Conservation (phyloP, 2,113 vertebrate genomes). For the Electrona antarctica region DNA sequence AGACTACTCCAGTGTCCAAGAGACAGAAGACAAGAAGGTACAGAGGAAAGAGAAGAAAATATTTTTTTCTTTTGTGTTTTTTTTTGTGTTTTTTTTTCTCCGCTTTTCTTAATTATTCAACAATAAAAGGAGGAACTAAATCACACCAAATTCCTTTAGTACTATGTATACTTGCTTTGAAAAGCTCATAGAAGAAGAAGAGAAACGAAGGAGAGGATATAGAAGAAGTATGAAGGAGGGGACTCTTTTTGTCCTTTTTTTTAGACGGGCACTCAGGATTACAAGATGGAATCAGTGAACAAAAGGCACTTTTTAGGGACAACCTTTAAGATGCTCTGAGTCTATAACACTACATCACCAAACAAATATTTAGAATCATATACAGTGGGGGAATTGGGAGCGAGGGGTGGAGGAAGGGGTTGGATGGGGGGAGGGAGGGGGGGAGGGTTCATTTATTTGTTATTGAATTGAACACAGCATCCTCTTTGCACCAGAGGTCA, state of each 20-base stretch:
- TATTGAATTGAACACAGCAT: conserved; percentile 39
- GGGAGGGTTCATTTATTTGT: conserved; percentile 37
- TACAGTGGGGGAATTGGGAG: conserved; percentile 68
- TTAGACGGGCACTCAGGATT: conserved; percentile 80
- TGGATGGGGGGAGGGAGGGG: conserved; percentile 27
- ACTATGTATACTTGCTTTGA: conserved; percentile 87
- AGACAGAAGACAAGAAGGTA: conserved; percentile 76
- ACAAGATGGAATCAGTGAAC: conserved; percentile 84
- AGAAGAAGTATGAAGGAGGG: conserved; percentile 77
- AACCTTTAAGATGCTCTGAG: conserved; percentile 85
- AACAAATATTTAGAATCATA: conserved; percentile 84
- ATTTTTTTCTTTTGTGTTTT: conserved; percentile 52
- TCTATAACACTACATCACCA: conserved; percentile 84
- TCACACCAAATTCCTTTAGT: conserved; percentile 88
- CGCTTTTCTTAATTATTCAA: conserved; percentile 79
- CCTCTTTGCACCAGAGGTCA: conserved; percentile 11
- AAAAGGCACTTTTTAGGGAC: conserved; percentile 87
- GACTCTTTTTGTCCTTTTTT: conserved; percentile 53
- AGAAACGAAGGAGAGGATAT: conserved; percentile 75
- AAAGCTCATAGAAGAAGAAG: conserved; percentile 79
- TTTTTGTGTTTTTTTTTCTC: conserved; percentile 49
- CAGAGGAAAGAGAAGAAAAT: conserved; percentile 76
- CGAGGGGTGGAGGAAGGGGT: conserved; percentile 17
- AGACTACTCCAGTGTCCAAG: conserved; percentile 85
- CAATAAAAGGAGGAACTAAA: conserved; percentile 85